These are phyloP conservation scores for Pangasius macronema DNA, from an alignment of 2,797 vertebrate species.

Conservation along the genomic window DNA sequence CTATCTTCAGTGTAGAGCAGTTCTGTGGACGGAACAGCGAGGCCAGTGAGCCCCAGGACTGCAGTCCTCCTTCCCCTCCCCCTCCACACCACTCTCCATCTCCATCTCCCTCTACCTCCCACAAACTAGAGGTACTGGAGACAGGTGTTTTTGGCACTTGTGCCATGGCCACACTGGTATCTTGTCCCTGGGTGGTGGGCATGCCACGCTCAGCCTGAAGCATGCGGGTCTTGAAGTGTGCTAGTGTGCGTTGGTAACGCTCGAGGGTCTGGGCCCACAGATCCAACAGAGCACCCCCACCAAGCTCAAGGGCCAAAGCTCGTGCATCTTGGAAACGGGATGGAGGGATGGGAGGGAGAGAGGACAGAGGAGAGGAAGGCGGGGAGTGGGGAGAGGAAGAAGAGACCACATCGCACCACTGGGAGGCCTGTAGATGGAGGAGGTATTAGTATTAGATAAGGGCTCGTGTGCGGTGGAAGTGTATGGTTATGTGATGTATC, in stretches of 20 bases:
- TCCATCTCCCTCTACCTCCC: constrained; percentile 73
- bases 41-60: constrained; percentile 82
- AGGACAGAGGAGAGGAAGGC: constrained; percentile 72
- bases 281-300: constrained; percentile 75
- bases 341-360: constrained; percentile 79
- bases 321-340: constrained; percentile 86
- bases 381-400: constrained; percentile 66
- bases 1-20: constrained; percentile 79
- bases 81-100: constrained; percentile 68
- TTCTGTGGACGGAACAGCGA: constrained; percentile 79
- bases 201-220: constrained; percentile 51
- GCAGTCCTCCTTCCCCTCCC: constrained; percentile 69
- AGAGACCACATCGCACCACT: constrained; percentile 76
- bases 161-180: constrained; percentile 46
- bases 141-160: constrained; percentile 71
- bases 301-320: constrained; percentile 81
- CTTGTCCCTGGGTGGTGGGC: neutral
- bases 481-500: neutral
- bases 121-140: constrained; percentile 74
- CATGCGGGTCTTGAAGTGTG: constrained; percentile 58
- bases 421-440: constrained; percentile 68
- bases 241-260: constrained; percentile 75
- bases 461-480: neutral
- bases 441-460: neutral
- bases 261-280: constrained; percentile 80